phyloP scores from a whole-genome alignment of 2,797 vertebrate genomes.

The Dermochelys coriacea region DNA sequence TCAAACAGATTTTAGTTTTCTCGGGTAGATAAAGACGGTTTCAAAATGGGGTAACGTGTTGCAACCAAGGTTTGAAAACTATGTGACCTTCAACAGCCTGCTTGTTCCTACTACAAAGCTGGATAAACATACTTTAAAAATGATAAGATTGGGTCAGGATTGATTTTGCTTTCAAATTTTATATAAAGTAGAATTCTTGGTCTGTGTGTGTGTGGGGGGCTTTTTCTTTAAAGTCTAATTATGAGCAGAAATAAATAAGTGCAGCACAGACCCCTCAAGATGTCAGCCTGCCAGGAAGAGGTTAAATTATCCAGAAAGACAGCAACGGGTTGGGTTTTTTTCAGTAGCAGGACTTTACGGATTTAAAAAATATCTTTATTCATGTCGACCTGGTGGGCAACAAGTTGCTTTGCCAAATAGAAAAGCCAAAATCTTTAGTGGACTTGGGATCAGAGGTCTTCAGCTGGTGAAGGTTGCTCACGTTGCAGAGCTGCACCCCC shows the following conservation, averaged over 20 bases:
- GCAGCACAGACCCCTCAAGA: slow-evolving; percentile 4
- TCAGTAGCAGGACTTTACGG: not conserved
- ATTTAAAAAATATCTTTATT: slow-evolving; percentile 77
- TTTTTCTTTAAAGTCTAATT: slow-evolving; percentile 35
- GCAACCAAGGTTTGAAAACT: slow-evolving; percentile 90
- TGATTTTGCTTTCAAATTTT: slow-evolving; percentile 81
- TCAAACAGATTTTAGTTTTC: slow-evolving; percentile 96
- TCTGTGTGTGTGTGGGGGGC: not conserved
- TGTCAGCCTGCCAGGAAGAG: slow-evolving; percentile 36
- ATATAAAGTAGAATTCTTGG: slow-evolving; percentile 73
- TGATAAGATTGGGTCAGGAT: slow-evolving; percentile 88
- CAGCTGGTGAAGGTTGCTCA: slow-evolving; percentile 67
- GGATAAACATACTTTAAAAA: slow-evolving; percentile 91
- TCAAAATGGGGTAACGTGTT: slow-evolving; percentile 87
- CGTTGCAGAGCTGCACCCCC: slow-evolving; percentile 4
- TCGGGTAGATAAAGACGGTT: slow-evolving; percentile 89
- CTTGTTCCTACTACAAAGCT: slow-evolving; percentile 87
- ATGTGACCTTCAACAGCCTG: slow-evolving; percentile 84
- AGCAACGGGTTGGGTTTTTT: not conserved
- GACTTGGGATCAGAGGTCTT: slow-evolving; percentile 77
- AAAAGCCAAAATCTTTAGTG: slow-evolving; percentile 75
- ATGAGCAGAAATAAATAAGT: slow-evolving; percentile 37
- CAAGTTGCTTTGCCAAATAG: slow-evolving; percentile 73
- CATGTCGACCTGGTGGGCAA: slow-evolving; percentile 69
- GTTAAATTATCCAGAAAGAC: slow-evolving; percentile 41